phyloP scores from a whole-genome alignment of 2,797 vertebrate genomes.

The Scarus forsteni region DNA sequence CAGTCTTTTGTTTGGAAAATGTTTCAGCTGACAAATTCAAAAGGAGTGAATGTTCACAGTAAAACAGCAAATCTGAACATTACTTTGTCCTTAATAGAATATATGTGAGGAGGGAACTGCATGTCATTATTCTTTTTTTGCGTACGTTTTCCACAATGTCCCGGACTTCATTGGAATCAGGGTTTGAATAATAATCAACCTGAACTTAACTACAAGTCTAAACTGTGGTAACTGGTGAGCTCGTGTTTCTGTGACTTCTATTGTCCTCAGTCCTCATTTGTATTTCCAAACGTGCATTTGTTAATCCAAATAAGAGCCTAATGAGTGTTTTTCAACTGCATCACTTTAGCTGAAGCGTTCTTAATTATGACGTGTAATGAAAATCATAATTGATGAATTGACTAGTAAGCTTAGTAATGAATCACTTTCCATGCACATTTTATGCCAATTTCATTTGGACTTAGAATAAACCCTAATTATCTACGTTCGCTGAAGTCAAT shows the following conservation, averaged over 20 bases:
- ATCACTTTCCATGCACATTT: slow-evolving; percentile 84
- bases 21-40: too few relatives aligned
- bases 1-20: too few relatives aligned
- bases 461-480: slow-evolving; percentile 91
- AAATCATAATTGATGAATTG: slow-evolving; percentile 83
- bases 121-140: too few relatives aligned
- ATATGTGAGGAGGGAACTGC: too few relatives aligned
- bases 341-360: slow-evolving; percentile 77
- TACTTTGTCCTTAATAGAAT: too few relatives aligned
- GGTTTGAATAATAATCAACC: neutral
- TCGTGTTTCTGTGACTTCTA: slow-evolving; percentile 35
- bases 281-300: slow-evolving; percentile 64
- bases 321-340: slow-evolving; percentile 76
- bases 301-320: slow-evolving; percentile 78
- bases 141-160: too few relatives aligned
- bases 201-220: slow-evolving; percentile 6
- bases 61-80: too few relatives aligned
- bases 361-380: slow-evolving; percentile 82
- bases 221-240: slow-evolving; percentile 33
- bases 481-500: slow-evolving; percentile 91
- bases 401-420: slow-evolving; percentile 79
- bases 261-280: slow-evolving; percentile 31
- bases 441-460: slow-evolving; percentile 84
- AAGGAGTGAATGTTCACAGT: too few relatives aligned
- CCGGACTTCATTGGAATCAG: too few relatives aligned